A percentile compares a stretch with the other conserved stretches of the same genome.
Evolutionary conservation across 92 coral and sea anemone genomes (phyloP).

Genomic region (Plumapathes pennacea): DNA sequence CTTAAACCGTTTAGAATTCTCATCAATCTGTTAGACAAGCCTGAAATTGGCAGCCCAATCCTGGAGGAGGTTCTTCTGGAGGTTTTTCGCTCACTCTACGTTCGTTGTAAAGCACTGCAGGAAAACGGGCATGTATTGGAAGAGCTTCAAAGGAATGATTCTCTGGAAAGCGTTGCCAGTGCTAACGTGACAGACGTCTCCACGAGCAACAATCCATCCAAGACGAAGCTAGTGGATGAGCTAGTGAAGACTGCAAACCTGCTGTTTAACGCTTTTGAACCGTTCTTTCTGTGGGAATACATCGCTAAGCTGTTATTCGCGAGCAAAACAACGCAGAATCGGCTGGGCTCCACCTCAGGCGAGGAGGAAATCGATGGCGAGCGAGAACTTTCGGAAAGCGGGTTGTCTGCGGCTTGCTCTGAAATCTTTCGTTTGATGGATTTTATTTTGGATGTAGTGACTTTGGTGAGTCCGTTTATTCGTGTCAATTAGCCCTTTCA

Average conservation of each 20-base stretch:
- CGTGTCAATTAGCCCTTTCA: no score
- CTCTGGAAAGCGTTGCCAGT: slow-evolving; percentile 47
- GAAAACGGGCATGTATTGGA: slow-evolving; percentile 51
- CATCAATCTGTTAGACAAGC: slow-evolving; percentile 83
- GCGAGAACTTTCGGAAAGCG: background rate
- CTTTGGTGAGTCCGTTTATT: slow-evolving; percentile 69
- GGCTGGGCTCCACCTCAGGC: background rate
- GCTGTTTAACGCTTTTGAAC: slow-evolving; percentile 92
- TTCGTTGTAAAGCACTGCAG: slow-evolving; percentile 47
- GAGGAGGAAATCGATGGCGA: slow-evolving; percentile 19
- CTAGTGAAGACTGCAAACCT: slow-evolving; percentile 87
- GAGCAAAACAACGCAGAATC: slow-evolving; percentile 31
- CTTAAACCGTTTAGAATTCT: slow-evolving; percentile 88
- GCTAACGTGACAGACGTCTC: slow-evolving; percentile 8
- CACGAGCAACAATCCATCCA: slow-evolving; percentile 22
- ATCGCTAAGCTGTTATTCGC: slow-evolving; percentile 72
- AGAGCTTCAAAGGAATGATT: slow-evolving; percentile 54
- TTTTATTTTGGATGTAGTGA: slow-evolving; percentile 80
- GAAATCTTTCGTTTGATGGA: slow-evolving; percentile 89
- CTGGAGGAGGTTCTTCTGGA: slow-evolving; percentile 91
- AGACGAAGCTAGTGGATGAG: slow-evolving; percentile 78
- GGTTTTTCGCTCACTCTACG: slow-evolving; percentile 76
- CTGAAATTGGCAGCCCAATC: slow-evolving; percentile 86
- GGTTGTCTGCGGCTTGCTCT: slow-evolving; percentile 33
- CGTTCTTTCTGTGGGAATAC: slow-evolving; percentile 98